Base-by-base conservation (phyloP, 2,113 vertebrate species). In the Oreotrochilus melanogaster region DNA sequence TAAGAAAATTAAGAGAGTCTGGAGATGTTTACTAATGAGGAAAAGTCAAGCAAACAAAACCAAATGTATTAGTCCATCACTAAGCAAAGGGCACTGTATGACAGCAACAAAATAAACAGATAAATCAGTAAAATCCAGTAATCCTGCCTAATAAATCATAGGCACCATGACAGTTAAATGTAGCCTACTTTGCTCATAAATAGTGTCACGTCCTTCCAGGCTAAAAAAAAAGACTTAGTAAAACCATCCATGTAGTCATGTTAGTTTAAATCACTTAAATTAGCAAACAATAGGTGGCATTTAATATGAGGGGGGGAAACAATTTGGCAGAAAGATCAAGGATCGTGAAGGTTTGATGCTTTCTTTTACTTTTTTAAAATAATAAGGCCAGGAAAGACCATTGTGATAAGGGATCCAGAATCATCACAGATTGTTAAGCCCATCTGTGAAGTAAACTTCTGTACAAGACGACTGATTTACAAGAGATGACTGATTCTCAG, bases 31-130 rank as follows among this genome's bases (percentile, higher is more conserved):
- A 83, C 75, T 95, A 95, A 96, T 86, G 92, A 95, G 79, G 67
- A 60, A 75, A 78, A 94, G 31, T 6, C 47, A 86, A 78, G 92
- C 82, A 97, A 95, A 94, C 82, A 94, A 88, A 90, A 45, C 1
- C 51, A 91, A 89, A 91, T 65, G 60, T 92, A 92, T 94, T 92
- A 90, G 93, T 50, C 81, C 85, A 78, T 94, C 89, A 71, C 62
- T 67, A 83, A 94, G 67, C 83, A 96, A 96, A 97, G 94, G 88
- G 85, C 85, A 73, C 27, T 80, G 56, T 88, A 67, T 89, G 88
- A 94, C 92, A 97, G 71, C 50, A 79, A 60, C 67, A 95, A 93
- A 95, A 96, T 80, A 96, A 96, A 96, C 88, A 96, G 91, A 97
- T 96, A 95, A 94, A 92, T 96, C 94, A 91, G 87, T 83, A 90